phyloP scores from a whole-genome alignment of 1,140 invertebrate species.

The Catajapyx aquilonaris region DNA sequence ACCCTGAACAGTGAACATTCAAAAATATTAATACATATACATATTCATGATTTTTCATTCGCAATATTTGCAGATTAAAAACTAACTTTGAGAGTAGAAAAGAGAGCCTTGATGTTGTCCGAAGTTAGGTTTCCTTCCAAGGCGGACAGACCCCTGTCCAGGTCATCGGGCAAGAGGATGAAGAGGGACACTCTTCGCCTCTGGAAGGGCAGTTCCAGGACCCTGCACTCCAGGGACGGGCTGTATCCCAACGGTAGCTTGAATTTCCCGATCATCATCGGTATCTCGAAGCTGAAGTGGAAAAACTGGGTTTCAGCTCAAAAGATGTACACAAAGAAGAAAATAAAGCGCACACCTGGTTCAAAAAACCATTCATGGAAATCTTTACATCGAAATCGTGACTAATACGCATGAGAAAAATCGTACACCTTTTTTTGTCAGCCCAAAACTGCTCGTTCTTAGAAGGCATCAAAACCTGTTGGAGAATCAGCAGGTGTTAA shows the following conservation, averaged over 20 bases:
- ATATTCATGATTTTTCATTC: too few relatives aligned
- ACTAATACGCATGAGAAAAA: too few relatives aligned
- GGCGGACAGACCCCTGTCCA: conserved; percentile 12
- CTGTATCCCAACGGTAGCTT: conserved; percentile 17
- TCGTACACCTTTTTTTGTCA: too few relatives aligned
- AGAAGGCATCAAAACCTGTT: too few relatives aligned
- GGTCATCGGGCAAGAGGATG: conserved; percentile 18
- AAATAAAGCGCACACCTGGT: too few relatives aligned
- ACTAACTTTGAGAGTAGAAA: conserved; percentile 16
- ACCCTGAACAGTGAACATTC: too few relatives aligned
- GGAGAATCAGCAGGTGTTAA: too few relatives aligned
- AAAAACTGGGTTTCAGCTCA: conserved; percentile 1
- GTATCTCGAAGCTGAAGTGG: conserved; percentile 17
- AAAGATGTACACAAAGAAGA: too few relatives aligned
- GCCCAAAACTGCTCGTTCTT: too few relatives aligned
- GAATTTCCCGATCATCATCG: conserved; percentile 20
- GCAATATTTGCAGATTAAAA: neutral
- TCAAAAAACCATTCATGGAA: too few relatives aligned
- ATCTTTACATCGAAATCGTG: too few relatives aligned
- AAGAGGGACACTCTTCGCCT: conserved; percentile 16
- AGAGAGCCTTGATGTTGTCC: conserved; percentile 16
- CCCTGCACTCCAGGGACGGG: conserved; percentile 15
- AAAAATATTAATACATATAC: too few relatives aligned
- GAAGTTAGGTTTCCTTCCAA: conserved; percentile 16
- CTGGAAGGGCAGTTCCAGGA: conserved; percentile 18